These are phyloP conservation scores for Orius insidiosus DNA, from an alignment of 1,140 invertebrate species.

Conservation along the genomic window DNA sequence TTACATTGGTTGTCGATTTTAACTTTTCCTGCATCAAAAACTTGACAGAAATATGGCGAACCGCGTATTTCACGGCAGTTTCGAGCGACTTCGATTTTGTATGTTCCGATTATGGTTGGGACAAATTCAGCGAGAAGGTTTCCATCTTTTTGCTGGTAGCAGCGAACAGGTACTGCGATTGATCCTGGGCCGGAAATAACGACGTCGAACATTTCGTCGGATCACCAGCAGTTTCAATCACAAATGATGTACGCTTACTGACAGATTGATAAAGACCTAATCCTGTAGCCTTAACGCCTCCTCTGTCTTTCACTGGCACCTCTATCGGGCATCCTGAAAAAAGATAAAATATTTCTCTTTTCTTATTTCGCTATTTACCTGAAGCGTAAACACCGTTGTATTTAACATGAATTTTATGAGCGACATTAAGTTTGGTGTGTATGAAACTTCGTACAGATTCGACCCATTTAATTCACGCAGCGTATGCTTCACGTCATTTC, in stretches of 20 bases:
- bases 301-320: slow-evolving; percentile 35
- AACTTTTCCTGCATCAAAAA: slow-evolving; percentile 74
- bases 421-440: slow-evolving; percentile 64
- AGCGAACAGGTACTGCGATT: slow-evolving; percentile 77
- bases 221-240: slow-evolving; percentile 70
- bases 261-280: slow-evolving; percentile 56
- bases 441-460: slow-evolving; percentile 62
- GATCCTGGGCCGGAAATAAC: slow-evolving; percentile 74
- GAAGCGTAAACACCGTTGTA: slow-evolving; percentile 56
- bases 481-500: slow-evolving; percentile 59
- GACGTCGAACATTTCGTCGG: slow-evolving; percentile 81
- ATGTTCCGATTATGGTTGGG: slow-evolving; percentile 55
- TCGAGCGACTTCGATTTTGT: slow-evolving; percentile 77
- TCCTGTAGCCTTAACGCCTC: slow-evolving; percentile 60
- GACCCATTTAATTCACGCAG: slow-evolving; percentile 48
- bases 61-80: slow-evolving; percentile 80
- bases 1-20: slow-evolving; percentile 52
- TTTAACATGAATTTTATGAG: slow-evolving; percentile 61
- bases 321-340: slow-evolving; percentile 35
- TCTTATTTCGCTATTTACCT: too few relatives aligned
- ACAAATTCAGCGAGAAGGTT: slow-evolving; percentile 83
- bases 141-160: slow-evolving; percentile 90
- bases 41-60: slow-evolving; percentile 89
- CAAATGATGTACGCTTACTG: slow-evolving; percentile 61
- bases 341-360: too few relatives aligned